Percentiles rank a stretch among this genome's conserved stretches.
Conservation (phyloP, 2,888 invertebrate species). For the Trichogramma dendrolimi region DNA sequence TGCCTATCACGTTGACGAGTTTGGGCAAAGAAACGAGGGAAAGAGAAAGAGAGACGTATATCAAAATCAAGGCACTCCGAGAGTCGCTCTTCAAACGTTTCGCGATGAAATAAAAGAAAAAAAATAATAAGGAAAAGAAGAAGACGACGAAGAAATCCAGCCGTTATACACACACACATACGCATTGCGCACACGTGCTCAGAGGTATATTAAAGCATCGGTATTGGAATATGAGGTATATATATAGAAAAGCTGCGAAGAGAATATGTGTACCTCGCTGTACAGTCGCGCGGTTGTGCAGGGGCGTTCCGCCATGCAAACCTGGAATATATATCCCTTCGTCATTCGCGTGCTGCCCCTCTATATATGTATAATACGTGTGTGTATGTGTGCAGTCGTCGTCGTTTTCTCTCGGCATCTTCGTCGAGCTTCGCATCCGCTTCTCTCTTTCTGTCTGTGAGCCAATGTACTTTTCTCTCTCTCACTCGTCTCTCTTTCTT, state of each 20-base stretch:
- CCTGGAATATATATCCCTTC: constrained; percentile 44
- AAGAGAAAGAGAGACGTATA: too few relatives aligned
- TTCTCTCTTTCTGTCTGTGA: constrained; percentile 8
- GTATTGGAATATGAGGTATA: too few relatives aligned
- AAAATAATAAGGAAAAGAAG: not conserved
- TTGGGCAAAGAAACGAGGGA: too few relatives aligned
- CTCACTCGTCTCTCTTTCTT: not conserved
- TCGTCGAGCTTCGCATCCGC: not conserved
- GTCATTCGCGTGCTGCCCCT: constrained; percentile 15
- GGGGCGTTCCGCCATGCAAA: constrained; percentile 52
- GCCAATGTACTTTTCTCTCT: constrained; percentile 1
- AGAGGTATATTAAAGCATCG: too few relatives aligned
- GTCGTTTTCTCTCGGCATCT: constrained; percentile 1
- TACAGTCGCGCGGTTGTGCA: constrained; percentile 32
- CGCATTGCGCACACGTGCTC: not conserved
- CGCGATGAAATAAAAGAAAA: not conserved
- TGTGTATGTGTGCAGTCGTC: not conserved
- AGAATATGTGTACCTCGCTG: not conserved
- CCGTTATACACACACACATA: not conserved
- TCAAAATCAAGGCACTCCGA: too few relatives aligned
- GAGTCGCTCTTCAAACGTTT: too few relatives aligned
- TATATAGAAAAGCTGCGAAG: too few relatives aligned
- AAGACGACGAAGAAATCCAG: not conserved
- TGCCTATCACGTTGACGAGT: too few relatives aligned
- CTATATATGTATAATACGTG: not conserved